Conservation (phyloP, 2,888 invertebrate genomes). For the Xestia ashworthii region DNA sequence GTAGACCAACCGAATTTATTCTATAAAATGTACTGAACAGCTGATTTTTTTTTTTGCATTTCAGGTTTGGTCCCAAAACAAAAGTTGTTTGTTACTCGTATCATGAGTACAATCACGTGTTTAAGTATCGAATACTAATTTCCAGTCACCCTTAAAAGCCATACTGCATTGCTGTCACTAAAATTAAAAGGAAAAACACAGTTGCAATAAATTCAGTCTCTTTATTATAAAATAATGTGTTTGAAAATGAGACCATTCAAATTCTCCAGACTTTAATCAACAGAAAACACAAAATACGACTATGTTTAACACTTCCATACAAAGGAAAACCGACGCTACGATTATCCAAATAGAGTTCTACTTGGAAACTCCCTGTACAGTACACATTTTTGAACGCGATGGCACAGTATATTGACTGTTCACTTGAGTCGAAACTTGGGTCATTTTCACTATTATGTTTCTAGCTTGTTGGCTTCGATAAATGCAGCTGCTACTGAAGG, state of each 20-base stretch:
- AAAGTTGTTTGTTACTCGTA: no score
- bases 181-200: background rate
- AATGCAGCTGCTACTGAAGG: slow-evolving; percentile 43
- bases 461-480: slow-evolving; percentile 32
- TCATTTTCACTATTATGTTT: slow-evolving; percentile 36
- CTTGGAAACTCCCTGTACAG: slow-evolving; percentile 4
- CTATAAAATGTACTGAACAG: background rate
- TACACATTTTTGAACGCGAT: slow-evolving; percentile 28
- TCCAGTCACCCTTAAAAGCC: no score
- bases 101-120: no score
- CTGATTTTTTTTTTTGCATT: no score
- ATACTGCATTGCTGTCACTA: background rate
- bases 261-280: slow-evolving; percentile 3
- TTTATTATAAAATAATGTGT: background rate
- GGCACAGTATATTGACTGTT: slow-evolving; percentile 40
- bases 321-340: background rate
- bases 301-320: background rate
- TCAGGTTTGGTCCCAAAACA: no score
- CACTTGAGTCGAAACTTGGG: slow-evolving; percentile 39
- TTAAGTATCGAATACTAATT: no score
- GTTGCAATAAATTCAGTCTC: background rate
- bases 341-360: slow-evolving; percentile 15
- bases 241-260: slow-evolving; percentile 12
- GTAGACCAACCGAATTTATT: background rate
- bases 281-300: slow-evolving; percentile 7